A percentile compares a stretch with the other conserved stretches of the same genome.
Conservation (phyloP, 2,797 vertebrate genomes). For the Pempheris klunzingeri region DNA sequence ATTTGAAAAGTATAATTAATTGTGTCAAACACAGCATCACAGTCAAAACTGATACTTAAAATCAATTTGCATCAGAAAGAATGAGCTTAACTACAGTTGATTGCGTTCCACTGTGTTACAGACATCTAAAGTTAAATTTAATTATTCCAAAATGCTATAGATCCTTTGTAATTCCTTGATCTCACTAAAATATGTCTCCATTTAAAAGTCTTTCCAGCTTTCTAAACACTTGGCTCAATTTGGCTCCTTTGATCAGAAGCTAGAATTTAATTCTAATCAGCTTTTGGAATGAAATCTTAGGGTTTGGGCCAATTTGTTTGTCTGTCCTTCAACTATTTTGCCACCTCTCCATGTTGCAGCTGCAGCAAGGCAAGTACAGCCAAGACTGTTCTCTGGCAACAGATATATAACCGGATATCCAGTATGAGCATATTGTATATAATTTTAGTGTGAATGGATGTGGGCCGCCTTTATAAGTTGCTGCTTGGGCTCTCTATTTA, state of each 20-base stretch:
- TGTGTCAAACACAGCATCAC: slow-evolving; percentile 40
- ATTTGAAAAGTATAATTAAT: slow-evolving; percentile 55
- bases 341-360: not conserved
- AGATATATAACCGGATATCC: slow-evolving; percentile 22
- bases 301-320: slow-evolving; percentile 12
- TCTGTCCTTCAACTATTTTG: not conserved
- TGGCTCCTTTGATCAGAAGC: slow-evolving; percentile 5
- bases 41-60: slow-evolving; percentile 45
- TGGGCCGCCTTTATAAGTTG: not conserved
- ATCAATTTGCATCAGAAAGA: slow-evolving; percentile 49
- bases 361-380: not conserved
- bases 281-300: slow-evolving; percentile 12
- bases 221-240: slow-evolving; percentile 17
- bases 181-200: not conserved
- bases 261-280: slow-evolving; percentile 6
- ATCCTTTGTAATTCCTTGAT: slow-evolving; percentile 40
- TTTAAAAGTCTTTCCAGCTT: slow-evolving; percentile 1
- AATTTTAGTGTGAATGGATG: slow-evolving; percentile 19
- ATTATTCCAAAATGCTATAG: slow-evolving; percentile 27
- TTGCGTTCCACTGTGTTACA: slow-evolving; percentile 15
- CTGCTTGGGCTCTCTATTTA: slow-evolving; percentile 25
- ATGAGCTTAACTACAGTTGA: slow-evolving; percentile 33
- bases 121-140: slow-evolving; percentile 36
- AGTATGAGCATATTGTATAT: slow-evolving; percentile 19
- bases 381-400: slow-evolving; percentile 5